These are phyloP conservation scores for Rotaria macrura DNA, from an alignment of 2,888 invertebrate genomes.

Conservation along the genomic window DNA sequence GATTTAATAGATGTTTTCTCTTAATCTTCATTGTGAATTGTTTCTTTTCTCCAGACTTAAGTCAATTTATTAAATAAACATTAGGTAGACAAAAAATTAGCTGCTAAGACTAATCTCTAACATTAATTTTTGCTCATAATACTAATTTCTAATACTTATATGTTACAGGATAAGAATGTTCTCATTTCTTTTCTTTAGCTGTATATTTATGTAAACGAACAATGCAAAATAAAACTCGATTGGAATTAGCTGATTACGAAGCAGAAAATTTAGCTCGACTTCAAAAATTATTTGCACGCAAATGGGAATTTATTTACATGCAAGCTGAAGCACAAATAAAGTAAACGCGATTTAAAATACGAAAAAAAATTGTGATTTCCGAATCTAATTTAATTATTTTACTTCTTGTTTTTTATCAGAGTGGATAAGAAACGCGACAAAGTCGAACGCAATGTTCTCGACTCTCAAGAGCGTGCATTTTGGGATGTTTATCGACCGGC, in stretches of 20 bases:
- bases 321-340: slow-evolving; percentile 84
- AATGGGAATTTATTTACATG: slow-evolving; percentile 99
- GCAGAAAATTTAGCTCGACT: slow-evolving; percentile 89
- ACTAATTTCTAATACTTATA: no score
- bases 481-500: slow-evolving; percentile 99
- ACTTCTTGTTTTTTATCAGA: slow-evolving; percentile 40
- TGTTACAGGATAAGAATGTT: no score
- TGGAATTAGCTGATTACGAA: slow-evolving; percentile 94
- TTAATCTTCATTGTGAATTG: neutral
- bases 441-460: slow-evolving; percentile 87
- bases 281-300: slow-evolving; percentile 98
- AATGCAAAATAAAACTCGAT: slow-evolving; percentile 96
- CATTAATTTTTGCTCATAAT: neutral
- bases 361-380: no score
- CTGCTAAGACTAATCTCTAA: neutral
- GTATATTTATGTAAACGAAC: slow-evolving; percentile 97
- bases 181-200: slow-evolving; percentile 56
- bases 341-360: neutral
- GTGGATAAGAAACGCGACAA: slow-evolving; percentile 98
- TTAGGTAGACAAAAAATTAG: neutral
- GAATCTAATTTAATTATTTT: neutral
- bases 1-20: neutral
- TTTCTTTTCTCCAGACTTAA: neutral
- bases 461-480: slow-evolving; percentile 96
- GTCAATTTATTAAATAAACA: neutral